These are phyloP conservation scores for Eurypyga helias DNA, from an alignment of 2,113 vertebrate genomes.

Conservation along the genomic window DNA sequence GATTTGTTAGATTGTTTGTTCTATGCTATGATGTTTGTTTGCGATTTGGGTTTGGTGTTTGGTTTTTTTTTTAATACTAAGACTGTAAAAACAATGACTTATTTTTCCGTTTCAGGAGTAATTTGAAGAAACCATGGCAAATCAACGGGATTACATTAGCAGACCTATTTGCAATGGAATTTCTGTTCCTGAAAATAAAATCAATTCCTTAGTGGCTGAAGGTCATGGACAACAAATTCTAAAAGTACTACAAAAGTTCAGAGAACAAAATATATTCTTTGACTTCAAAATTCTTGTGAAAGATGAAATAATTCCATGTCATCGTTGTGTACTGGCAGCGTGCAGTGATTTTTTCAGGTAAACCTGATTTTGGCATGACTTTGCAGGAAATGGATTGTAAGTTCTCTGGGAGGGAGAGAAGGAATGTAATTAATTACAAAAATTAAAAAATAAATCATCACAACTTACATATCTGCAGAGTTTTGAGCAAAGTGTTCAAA, in stretches of 20 bases:
- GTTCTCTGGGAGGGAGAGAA: not conserved
- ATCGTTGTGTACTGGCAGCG: slow-evolving; percentile 93
- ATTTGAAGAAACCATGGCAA: slow-evolving; percentile 76
- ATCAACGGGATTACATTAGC: slow-evolving; percentile 68
- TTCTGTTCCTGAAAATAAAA: slow-evolving; percentile 77
- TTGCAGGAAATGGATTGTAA: not conserved
- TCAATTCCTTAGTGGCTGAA: slow-evolving; percentile 83
- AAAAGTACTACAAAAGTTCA: slow-evolving; percentile 85
- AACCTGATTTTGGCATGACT: slow-evolving; percentile 1
- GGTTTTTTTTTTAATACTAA: not conserved
- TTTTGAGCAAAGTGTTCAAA: not conserved
- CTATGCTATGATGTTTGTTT: not conserved
- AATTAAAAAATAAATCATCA: not conserved
- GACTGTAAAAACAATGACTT: slow-evolving; percentile 9
- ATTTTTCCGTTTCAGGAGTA: slow-evolving; percentile 59
- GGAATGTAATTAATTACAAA: not conserved
- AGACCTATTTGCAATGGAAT: slow-evolving; percentile 77
- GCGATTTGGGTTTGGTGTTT: too few species aligned
- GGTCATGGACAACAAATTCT: slow-evolving; percentile 91
- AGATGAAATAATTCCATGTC: slow-evolving; percentile 88
- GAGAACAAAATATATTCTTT: slow-evolving; percentile 89
- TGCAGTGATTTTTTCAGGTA: slow-evolving; percentile 99
- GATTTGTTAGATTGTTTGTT: not conserved
- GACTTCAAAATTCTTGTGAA: slow-evolving; percentile 92
- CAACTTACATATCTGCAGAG: not conserved